These are phyloP conservation scores for Hyposmocoma kahamanoa DNA, from an alignment of 1,140 invertebrate species.

Conservation along the genomic window DNA sequence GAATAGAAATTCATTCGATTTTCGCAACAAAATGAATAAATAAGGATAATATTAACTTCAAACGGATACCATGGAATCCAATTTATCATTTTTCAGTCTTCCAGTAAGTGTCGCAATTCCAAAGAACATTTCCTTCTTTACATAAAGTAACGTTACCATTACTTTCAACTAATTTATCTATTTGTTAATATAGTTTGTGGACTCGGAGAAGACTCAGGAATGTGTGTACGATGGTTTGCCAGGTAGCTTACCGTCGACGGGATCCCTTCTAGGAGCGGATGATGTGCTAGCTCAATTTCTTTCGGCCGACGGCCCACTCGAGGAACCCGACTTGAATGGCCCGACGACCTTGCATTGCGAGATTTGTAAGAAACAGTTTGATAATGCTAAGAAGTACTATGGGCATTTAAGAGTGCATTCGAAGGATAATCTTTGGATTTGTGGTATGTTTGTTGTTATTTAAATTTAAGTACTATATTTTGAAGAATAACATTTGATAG, in stretches of 20 bases:
- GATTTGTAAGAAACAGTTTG: slow-evolving; percentile 60
- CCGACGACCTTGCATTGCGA: slow-evolving; percentile 58
- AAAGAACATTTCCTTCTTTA: background rate
- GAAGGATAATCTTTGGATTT: slow-evolving; percentile 60
- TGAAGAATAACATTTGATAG: too few species aligned
- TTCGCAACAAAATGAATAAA: too few species aligned
- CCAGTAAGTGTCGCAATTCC: slow-evolving; percentile 31
- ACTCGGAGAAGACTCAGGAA: slow-evolving; percentile 36
- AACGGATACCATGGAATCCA: slow-evolving; percentile 36
- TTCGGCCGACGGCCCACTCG: slow-evolving; percentile 46
- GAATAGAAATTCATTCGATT: too few species aligned
- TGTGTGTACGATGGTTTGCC: slow-evolving; percentile 36
- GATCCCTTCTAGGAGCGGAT: slow-evolving; percentile 34
- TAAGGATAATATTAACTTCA: too few species aligned
- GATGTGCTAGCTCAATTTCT: slow-evolving; percentile 57
- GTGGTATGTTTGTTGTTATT: too few species aligned
- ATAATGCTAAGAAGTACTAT: slow-evolving; percentile 65
- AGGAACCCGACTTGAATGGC: slow-evolving; percentile 60
- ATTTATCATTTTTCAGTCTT: slow-evolving; percentile 49
- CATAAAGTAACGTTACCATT: too few species aligned
- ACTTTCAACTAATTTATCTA: slow-evolving; percentile 3
- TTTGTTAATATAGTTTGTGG: slow-evolving; percentile 42
- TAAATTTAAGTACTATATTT: too few species aligned
- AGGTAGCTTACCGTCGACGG: slow-evolving; percentile 30
- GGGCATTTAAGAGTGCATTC: slow-evolving; percentile 61